A percentile compares a stretch with the other conserved stretches of the same genome.
Evolutionary conservation across 2,113 vertebrate genomes (phyloP).

Genomic region (Emydocephalus ijimae): DNA sequence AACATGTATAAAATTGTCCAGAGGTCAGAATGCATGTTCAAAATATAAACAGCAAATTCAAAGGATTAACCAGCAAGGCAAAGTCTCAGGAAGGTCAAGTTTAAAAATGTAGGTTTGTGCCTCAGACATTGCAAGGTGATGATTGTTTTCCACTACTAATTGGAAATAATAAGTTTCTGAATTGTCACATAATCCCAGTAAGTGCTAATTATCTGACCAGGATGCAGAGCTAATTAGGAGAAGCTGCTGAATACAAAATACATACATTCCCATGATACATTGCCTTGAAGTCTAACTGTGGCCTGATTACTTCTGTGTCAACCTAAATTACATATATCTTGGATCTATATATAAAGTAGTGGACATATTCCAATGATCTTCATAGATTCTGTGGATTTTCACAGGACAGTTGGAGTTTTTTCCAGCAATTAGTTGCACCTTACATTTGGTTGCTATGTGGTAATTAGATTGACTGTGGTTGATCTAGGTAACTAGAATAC

Average conservation of each 20-base stretch:
- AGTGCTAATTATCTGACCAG: neutral
- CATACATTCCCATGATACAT: neutral
- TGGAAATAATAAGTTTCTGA: neutral
- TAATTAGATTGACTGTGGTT: neutral
- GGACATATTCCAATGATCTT: neutral
- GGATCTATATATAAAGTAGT: neutral
- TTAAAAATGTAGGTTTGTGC: neutral
- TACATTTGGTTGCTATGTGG: neutral
- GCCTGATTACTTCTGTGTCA: neutral
- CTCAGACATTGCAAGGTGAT: neutral
- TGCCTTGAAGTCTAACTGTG: neutral
- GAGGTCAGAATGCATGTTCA: neutral
- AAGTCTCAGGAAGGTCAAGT: neutral
- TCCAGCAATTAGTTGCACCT: neutral
- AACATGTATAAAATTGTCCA: neutral
- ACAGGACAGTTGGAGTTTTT: neutral
- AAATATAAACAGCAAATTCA: neutral
- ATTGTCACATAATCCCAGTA: neutral
- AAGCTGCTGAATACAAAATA: neutral
- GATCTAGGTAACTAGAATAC: neutral
- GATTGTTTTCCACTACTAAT: neutral
- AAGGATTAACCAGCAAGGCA: neutral
- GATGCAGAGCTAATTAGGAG: neutral
- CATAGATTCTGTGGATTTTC: neutral
- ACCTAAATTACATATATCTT: neutral